These are phyloP conservation scores for Thamnophis elegans DNA, from an alignment of 2,797 vertebrate genomes.

Conservation along the genomic window DNA sequence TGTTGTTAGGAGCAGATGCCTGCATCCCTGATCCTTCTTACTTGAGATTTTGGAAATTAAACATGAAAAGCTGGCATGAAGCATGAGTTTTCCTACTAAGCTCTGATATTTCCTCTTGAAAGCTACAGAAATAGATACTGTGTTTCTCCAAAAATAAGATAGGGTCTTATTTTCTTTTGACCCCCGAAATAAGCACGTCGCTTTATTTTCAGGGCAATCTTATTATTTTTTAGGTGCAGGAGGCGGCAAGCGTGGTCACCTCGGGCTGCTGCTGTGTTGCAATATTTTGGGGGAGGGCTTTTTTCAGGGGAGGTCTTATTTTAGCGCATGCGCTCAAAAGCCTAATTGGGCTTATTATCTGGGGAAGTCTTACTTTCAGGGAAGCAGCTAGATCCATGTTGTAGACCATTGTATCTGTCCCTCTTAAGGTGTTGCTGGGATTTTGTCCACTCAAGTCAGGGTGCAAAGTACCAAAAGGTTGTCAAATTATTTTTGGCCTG, in stretches of 20 bases:
- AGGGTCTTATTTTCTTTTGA: too few species aligned
- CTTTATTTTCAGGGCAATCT: too few species aligned
- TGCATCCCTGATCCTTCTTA: neutral
- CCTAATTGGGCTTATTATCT: too few species aligned
- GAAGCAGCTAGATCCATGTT: neutral
- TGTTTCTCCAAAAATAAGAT: too few species aligned
- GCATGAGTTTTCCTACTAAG: neutral
- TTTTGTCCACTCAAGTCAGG: neutral
- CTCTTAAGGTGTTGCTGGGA: neutral
- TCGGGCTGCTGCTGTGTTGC: too few species aligned
- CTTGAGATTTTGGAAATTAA: neutral
- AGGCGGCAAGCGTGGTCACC: too few species aligned
- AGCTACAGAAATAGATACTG: neutral
- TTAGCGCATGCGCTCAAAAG: too few species aligned
- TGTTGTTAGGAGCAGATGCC: neutral
- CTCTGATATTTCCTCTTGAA: neutral
- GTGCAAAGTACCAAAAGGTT: neutral
- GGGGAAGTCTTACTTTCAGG: too few species aligned
- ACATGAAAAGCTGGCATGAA: neutral
- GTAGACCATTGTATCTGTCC: neutral
- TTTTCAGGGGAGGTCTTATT: too few species aligned
- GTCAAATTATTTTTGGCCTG: neutral
- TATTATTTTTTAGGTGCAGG: too few species aligned
- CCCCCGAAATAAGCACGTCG: too few species aligned
- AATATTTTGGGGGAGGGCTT: too few species aligned